phyloP scores from a whole-genome alignment of 2,113 vertebrate genomes.

The Siniperca knerii region DNA sequence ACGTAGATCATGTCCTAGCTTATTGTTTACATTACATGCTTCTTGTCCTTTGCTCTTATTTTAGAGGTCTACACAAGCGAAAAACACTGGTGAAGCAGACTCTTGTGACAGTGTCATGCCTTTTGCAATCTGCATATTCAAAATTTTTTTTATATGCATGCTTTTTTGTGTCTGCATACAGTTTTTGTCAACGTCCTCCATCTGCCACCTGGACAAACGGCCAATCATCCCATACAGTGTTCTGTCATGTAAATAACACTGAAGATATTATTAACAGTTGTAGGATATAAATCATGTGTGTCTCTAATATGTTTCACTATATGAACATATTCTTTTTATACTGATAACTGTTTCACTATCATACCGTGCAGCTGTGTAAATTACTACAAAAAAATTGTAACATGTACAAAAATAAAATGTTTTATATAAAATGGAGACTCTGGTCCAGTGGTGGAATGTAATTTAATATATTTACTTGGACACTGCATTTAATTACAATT shows the following conservation, averaged over 20 bases:
- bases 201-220: conserved; percentile 35
- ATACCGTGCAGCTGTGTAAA: conserved; percentile 63
- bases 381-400: conserved; percentile 43
- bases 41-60: conserved; percentile 14
- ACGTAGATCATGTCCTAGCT: conserved; percentile 35
- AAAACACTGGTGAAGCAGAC: conserved; percentile 38
- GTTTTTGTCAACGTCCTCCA: conserved; percentile 20
- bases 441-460: neutral
- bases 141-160: conserved; percentile 33
- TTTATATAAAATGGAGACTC: conserved; percentile 52
- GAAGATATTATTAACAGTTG: neutral
- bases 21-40: conserved; percentile 64
- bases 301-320: conserved; percentile 46
- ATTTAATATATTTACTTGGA: neutral
- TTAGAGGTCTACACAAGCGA: conserved; percentile 11
- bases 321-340: conserved; percentile 69
- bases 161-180: conserved; percentile 27
- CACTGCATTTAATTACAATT: neutral
- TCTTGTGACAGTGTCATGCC: conserved; percentile 50
- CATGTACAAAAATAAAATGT: conserved; percentile 56
- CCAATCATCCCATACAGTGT: conserved; percentile 33
- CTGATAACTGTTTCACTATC: conserved; percentile 49
- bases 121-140: conserved; percentile 54
- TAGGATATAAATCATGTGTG: conserved; percentile 34
- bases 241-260: conserved; percentile 55